Evolutionary conservation across 2,113 vertebrate species (phyloP), one percentile per base, ranked within the genome.

Genomic region (Alosa alosa): DNA sequence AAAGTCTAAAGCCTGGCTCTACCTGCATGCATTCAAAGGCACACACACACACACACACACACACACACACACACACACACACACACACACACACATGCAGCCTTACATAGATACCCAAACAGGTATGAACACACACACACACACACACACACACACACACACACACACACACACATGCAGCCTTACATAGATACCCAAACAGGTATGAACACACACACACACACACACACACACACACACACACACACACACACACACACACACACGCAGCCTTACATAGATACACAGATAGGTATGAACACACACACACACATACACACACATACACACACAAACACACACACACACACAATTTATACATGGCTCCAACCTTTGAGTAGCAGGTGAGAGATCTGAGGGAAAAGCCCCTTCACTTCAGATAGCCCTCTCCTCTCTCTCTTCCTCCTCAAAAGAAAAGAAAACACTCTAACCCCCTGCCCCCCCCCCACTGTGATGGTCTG

Each of bases 331-430:
- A 75, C 68, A 75, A 11, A 75, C 31, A 75, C 25, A 15, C 55
- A 60, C 55, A 60, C 20, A 60, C 55, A 60, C 55, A 57, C 55
- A 60, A 25, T 68, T 68, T 31, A 68, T 68, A 11, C 64, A 68
- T 68, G 64, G 25, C 64, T 68, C n/a, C n/a, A 68, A n/a, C 64
- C 22, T 60, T n/a, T 68, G 64, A 68, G 64, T 31, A 68, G 64
- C 64, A 25, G 64, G 64, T 68, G 64, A 68, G n/a, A 11, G n/a
- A 31, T n/a, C 9, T 68, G 6, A 68, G 64, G 64, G 64, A 25
- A 3, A 25, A n/a, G 8, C 49, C n/a, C n/a, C 9, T 7, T 11
- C 9, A 9, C n/a, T 68, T n/a, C 64, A 68, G 64, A 64, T 0
- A 31, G 64, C 8, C 22, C 7, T 25, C n/a, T 68, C 10, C 22